Base-by-base conservation (phyloP, 2,888 invertebrate genomes). In the Trachelus tabidus region DNA sequence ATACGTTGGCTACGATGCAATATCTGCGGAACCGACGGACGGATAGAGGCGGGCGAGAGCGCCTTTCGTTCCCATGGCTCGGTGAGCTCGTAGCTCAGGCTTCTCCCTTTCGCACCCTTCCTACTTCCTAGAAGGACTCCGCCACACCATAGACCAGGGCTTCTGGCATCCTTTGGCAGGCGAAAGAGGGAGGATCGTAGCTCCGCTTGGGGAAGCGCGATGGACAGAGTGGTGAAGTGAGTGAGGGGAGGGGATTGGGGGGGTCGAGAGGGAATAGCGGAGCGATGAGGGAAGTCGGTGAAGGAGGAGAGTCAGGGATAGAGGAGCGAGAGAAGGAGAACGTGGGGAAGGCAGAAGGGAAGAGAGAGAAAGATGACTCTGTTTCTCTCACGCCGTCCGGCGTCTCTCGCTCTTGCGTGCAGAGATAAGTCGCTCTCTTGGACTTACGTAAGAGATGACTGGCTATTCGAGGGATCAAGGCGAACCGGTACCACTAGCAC, bases 391-490 rank as follows among this genome's bases (percentile, higher is more conserved):
- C 68, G 75, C 68, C 34, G 68, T 68, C 12, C 31, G 68, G 37
- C 40, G 34, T 69, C 73, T 34, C 68, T 75, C 69, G 75, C 73
- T 75, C 79, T 69, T 12, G 34, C 80, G 81, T 84, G 80, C 76
- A 40, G 73, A 81, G 81, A 80, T 83, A 83, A 82, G 77, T 84
- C 76, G 78, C 75, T 82, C 81, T 81, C 81, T 81, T 79, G 82
- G 84, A 85, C 86, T 88, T 89, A 89, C 87, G 89, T 89, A 89
- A 89, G 88, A 87, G 85, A 87, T 75, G 83, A 85, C 85, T 85
- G 82, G 85, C 87, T 89, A 87, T 87, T 87, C 88, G 84, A 88
- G 88, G 89, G 89, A 90, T 90, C 90, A 90, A 90, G 90, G 90
- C 86, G 86, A 90, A 90, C 89, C 87, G 88, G 89, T 89, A 85